A percentile compares a stretch with the other conserved stretches of the same genome.
Evolutionary conservation across 2,113 vertebrate species (phyloP).

Genomic region (Anthoscopus minutus): DNA sequence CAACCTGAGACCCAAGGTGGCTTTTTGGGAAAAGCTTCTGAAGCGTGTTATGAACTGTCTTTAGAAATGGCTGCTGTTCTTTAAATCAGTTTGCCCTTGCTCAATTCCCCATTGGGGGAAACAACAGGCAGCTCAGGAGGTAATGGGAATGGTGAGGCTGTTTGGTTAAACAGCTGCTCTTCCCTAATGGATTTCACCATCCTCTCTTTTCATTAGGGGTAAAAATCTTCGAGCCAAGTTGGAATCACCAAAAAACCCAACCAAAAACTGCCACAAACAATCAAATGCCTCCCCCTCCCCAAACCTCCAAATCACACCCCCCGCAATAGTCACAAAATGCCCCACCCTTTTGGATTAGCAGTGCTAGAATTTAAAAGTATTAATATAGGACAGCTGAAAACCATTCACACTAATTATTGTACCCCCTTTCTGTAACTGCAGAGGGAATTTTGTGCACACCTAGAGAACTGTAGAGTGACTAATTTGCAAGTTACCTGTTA

Average conservation of each 20-base stretch:
- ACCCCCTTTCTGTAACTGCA: background rate
- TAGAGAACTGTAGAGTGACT: background rate
- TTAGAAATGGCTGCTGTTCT: background rate
- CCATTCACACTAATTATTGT: background rate
- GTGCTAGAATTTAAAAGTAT: background rate
- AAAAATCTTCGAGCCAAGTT: background rate
- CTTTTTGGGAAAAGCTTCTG: background rate
- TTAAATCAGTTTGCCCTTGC: background rate
- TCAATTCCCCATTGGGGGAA: background rate
- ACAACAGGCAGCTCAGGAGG: background rate
- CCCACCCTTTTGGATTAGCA: background rate
- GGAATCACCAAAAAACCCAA: background rate
- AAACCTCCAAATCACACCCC: background rate
- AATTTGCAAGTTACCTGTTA: background rate
- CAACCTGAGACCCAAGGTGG: rapidly evolving
- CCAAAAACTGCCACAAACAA: background rate
- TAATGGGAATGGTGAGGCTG: background rate
- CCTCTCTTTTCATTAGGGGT: background rate
- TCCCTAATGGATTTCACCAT: background rate
- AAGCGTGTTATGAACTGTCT: background rate
- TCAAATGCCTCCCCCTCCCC: too few relatives aligned
- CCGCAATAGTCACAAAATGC: rapidly evolving
- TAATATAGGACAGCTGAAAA: background rate
- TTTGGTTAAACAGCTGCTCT: rapidly evolving
- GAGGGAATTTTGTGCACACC: background rate